A percentile compares a stretch with the other conserved stretches of the same genome.
Conservation (phyloP, 1,140 invertebrate genomes). For the Lamellibrachia luymesi region DNA sequence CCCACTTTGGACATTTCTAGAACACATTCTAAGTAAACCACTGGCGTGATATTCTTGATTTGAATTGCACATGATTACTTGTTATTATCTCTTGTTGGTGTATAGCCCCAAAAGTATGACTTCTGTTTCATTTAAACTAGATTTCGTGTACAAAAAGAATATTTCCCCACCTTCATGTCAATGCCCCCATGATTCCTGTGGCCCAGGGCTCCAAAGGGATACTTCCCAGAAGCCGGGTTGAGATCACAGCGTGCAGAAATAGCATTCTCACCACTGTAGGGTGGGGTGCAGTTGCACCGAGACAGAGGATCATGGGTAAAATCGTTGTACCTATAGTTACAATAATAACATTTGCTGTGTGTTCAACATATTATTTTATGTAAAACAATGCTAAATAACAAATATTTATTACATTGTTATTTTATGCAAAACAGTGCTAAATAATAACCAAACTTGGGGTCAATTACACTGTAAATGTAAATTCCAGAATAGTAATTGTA, state of each 20-base stretch:
- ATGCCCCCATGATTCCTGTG: slow-evolving; percentile 68
- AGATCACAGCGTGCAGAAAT: slow-evolving; percentile 72
- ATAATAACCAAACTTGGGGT: neutral
- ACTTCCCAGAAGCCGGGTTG: slow-evolving; percentile 68
- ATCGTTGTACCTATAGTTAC: slow-evolving; percentile 67
- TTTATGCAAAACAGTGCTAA: neutral
- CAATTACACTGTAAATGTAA: too few species aligned
- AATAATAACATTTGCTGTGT: neutral
- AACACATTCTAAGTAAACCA: too few species aligned
- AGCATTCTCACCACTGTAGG: slow-evolving; percentile 72
- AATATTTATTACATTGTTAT: neutral
- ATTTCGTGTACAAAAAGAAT: neutral
- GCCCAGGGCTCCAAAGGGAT: slow-evolving; percentile 67
- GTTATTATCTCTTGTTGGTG: too few species aligned
- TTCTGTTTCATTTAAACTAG: neutral
- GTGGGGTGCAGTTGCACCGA: slow-evolving; percentile 70
- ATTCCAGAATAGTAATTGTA: too few species aligned
- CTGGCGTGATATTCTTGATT: too few species aligned
- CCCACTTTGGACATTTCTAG: too few species aligned
- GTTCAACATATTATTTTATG: neutral
- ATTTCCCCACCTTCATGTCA: slow-evolving; percentile 65
- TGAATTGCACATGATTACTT: too few species aligned
- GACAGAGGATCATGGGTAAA: slow-evolving; percentile 70
- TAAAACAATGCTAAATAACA: too few species aligned
- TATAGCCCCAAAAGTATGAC: too few species aligned